phyloP scores from a whole-genome alignment of 2,797 vertebrate species.

The Ptychadena robeensis region DNA sequence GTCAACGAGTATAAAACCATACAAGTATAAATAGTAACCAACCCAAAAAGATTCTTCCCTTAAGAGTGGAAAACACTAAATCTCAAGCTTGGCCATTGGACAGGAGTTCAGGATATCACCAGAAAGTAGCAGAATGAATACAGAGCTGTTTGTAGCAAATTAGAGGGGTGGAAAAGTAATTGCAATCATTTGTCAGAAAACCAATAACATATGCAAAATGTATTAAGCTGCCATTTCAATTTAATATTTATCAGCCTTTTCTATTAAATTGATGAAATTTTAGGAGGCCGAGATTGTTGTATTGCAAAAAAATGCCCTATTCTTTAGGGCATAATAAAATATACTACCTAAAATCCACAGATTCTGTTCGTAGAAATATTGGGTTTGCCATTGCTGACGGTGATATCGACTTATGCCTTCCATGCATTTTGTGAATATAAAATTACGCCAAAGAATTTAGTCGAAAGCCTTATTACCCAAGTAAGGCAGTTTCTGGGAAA shows the following conservation, averaged over 20 bases:
- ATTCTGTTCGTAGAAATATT: neutral
- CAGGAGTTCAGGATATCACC: too few relatives aligned
- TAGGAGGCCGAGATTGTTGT: neutral
- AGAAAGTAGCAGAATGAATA: too few relatives aligned
- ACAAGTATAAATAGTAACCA: too few relatives aligned
- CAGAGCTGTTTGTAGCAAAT: too few relatives aligned
- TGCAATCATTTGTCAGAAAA: too few relatives aligned
- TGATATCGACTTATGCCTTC: neutral
- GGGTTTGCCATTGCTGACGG: neutral
- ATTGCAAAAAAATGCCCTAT: neutral
- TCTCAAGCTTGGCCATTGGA: too few relatives aligned
- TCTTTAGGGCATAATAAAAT: neutral
- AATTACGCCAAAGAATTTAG: conserved; percentile 26
- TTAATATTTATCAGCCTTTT: too few relatives aligned
- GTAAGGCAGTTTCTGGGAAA: conserved; percentile 2
- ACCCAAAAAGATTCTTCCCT: too few relatives aligned
- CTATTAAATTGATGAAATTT: too few relatives aligned
- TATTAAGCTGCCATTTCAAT: neutral
- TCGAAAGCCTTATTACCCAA: conserved; percentile 19
- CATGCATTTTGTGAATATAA: neutral
- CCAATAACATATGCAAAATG: neutral
- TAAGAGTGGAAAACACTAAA: too few relatives aligned
- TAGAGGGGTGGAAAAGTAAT: too few relatives aligned
- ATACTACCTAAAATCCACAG: neutral
- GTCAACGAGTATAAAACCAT: too few relatives aligned